These are phyloP conservation scores for Euglossa dilemma DNA, from an alignment of 1,140 invertebrate species.

Conservation along the genomic window DNA sequence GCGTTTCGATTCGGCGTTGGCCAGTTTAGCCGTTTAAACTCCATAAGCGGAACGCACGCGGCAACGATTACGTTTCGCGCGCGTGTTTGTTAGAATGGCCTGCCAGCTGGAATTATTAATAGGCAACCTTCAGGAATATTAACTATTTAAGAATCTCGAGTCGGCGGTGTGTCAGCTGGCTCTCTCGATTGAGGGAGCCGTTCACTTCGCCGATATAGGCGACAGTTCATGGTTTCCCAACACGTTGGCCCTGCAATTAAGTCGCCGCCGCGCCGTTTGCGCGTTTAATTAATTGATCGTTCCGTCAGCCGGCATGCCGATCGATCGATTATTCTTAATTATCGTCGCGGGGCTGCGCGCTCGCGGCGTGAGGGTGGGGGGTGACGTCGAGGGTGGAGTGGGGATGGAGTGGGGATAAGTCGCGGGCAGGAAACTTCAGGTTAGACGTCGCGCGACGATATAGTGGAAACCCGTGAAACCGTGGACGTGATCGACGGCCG, in stretches of 20 bases:
- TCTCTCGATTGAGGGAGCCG: slow-evolving; percentile 51
- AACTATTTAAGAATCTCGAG: slow-evolving; percentile 73
- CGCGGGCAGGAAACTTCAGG: too few relatives aligned
- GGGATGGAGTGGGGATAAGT: too few relatives aligned
- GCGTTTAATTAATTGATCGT: slow-evolving; percentile 40
- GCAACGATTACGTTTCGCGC: slow-evolving; percentile 43
- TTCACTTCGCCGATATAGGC: slow-evolving; percentile 67
- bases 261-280: slow-evolving; percentile 18
- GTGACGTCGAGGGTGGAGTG: too few relatives aligned
- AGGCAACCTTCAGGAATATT: slow-evolving; percentile 79
- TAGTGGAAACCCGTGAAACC: neutral
- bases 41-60: slow-evolving; percentile 48
- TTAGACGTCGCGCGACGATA: neutral
- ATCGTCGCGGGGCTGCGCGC: neutral
- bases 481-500: neutral
- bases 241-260: slow-evolving; percentile 60
- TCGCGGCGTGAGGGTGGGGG: too few relatives aligned
- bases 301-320: slow-evolving; percentile 16
- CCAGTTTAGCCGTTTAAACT: slow-evolving; percentile 26
- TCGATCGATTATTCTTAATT: slow-evolving; percentile 44
- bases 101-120: slow-evolving; percentile 73
- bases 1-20: neutral
- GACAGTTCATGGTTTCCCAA: slow-evolving; percentile 53
- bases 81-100: slow-evolving; percentile 71
- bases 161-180: slow-evolving; percentile 49